phyloP scores from a whole-genome alignment of 35 echinoderm and acorn worm genomes.

The Nesometra sesokonis region DNA sequence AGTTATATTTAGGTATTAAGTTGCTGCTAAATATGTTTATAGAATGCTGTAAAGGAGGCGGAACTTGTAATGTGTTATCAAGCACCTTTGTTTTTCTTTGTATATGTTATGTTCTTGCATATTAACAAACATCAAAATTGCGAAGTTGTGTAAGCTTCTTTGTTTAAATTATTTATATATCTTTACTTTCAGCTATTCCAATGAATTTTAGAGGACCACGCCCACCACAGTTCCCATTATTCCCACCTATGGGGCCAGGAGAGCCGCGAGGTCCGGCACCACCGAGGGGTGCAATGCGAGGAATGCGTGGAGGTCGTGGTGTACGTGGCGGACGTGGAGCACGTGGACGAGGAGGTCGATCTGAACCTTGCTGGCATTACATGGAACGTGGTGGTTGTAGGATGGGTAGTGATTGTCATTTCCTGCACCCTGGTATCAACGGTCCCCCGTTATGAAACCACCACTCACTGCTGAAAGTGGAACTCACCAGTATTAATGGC shows the following conservation, averaged over 20 bases:
- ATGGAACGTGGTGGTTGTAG: constrained; percentile 54
- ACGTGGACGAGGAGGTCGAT: not conserved
- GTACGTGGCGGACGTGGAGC: not conserved
- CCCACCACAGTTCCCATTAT: not conserved
- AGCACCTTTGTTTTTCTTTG: too few relatives aligned
- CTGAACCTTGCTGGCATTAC: constrained; percentile 49
- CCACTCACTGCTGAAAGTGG: not conserved
- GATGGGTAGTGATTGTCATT: constrained; percentile 51
- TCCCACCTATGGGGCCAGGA: not conserved
- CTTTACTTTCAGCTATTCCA: not conserved
- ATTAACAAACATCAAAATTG: too few relatives aligned
- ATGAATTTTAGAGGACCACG: not conserved
- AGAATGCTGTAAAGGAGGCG: too few relatives aligned
- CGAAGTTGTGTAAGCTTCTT: too few relatives aligned
- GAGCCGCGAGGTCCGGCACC: not conserved
- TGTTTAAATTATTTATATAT: not conserved
- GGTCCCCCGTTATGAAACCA: constrained; percentile 33
- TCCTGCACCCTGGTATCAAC: constrained; percentile 67
- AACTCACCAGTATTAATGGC: too few relatives aligned
- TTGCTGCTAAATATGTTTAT: too few relatives aligned
- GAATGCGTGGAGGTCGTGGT: constrained; percentile 7
- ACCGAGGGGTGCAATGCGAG: constrained; percentile 7
- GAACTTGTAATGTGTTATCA: too few relatives aligned
- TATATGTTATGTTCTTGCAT: too few relatives aligned
- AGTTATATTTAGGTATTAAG: too few relatives aligned